Evolutionary conservation across 2,888 invertebrate genomes (phyloP).

Genomic region (Hoplodrina ambigua): DNA sequence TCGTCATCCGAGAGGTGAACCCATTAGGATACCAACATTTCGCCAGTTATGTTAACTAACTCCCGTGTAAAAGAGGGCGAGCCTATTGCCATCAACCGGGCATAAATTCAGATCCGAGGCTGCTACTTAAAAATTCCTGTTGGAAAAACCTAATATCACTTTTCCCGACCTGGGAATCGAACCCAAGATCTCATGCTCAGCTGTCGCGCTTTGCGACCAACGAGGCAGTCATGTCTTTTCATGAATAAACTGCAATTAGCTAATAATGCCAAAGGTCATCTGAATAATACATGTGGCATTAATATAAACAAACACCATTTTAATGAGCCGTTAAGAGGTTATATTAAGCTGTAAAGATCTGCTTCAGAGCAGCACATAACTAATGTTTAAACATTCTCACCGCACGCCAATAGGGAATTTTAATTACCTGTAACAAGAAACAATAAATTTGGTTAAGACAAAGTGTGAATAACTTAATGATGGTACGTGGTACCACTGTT

Average conservation of each 20-base stretch:
- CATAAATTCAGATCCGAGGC: no score
- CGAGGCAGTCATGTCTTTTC: background rate
- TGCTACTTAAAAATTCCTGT: no score
- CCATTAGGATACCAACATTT: no score
- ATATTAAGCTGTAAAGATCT: slow-evolving; percentile 31
- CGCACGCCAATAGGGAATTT: slow-evolving; percentile 45
- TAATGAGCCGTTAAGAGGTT: slow-evolving; percentile 37
- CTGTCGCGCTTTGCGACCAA: no score
- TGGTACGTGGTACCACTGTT: slow-evolving; percentile 40
- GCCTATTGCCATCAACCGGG: no score
- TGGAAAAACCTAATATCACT: no score
- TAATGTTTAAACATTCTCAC: slow-evolving; percentile 54
- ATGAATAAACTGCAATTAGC: background rate
- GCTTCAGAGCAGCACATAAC: slow-evolving; percentile 20
- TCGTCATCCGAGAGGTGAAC: no score
- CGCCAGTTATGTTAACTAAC: no score
- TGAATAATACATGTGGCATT: slow-evolving; percentile 26
- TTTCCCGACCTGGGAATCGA: no score
- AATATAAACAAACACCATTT: slow-evolving; percentile 31
- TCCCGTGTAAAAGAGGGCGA: no score
- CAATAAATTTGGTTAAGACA: slow-evolving; percentile 60
- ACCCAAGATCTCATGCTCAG: no score
- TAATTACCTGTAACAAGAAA: slow-evolving; percentile 67
- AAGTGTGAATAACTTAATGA: slow-evolving; percentile 51
- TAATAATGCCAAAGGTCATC: slow-evolving; percentile 13